Base-by-base conservation (phyloP, 2,113 vertebrate genomes). In the Silurus asotus region DNA sequence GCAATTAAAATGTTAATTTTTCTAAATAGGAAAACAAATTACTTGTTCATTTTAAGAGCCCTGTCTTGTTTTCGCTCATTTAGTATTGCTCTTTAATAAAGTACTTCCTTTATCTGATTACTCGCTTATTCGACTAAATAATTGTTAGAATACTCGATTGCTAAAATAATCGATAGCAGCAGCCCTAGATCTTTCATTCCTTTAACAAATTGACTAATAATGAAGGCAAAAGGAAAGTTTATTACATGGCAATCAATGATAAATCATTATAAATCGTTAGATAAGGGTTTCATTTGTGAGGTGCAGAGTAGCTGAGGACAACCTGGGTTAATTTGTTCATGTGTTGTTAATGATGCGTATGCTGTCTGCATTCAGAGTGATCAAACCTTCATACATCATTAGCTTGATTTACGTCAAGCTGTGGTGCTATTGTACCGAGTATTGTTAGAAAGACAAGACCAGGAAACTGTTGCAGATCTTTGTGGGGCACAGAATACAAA, bases 401-500 rank as follows among this genome's bases (percentile, higher is more conserved):
- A 72, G 28, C 65, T 67, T 56, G 59, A 85, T 85, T 55, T 85
- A 55, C 25, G 25, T 28, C 61, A 78, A 17, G 19, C 23, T 62
- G 61, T 5, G 37, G 72, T n/a, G 51, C n/a, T 56, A 67, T 65
- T 65, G 74, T 56, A 65, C 14, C 0, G 9, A 67, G 74, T 8
- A 67, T 51, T 67, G 49, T 67, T 67, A 56, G 48, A 64, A 82
- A 17, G 23, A 86, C 49, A 61, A 51, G 20, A 62, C 48, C 49
- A 45, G n/a, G 83, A 20, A 80, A 37, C 76, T 58, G 20, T 19
- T 70, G 77, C n/a, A 48, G 65, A 56, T 55, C 56, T 72, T 23
- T 75, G 48, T 17, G n/a, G 58, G 28, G 53, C 67, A 67, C 45
- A 85, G 48, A 58, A 88, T 23, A 83, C 37, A 62, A 67, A 55